Conservation (phyloP, 2,888 invertebrate genomes). For the Capitulum mitella region DNA sequence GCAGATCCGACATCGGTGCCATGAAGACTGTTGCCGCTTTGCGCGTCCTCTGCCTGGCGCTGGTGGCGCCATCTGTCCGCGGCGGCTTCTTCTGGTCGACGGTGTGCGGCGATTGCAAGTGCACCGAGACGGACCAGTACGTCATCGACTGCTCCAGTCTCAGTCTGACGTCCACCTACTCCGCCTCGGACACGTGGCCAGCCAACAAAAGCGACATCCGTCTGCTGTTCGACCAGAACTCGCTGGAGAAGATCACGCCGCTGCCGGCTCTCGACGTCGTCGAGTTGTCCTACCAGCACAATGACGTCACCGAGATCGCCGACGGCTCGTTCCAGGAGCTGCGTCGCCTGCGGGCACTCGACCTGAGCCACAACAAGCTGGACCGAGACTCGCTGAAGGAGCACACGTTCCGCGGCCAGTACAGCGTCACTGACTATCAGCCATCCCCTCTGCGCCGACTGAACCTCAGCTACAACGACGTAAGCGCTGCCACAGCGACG, state of each 20-base stretch:
- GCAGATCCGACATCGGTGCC: no score
- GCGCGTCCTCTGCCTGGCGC: background rate
- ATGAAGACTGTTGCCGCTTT: background rate
- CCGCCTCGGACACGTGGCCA: background rate
- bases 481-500: no score
- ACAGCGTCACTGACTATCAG: background rate
- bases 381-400: background rate
- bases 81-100: background rate
- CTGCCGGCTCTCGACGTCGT: background rate
- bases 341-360: background rate
- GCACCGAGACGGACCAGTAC: background rate
- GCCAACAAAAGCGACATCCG: background rate
- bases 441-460: constrained; percentile 60
- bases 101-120: background rate
- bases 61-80: background rate
- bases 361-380: constrained; percentile 3
- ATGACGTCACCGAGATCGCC: background rate
- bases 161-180: background rate
- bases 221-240: background rate
- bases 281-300: background rate
- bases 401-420: constrained; percentile 1
- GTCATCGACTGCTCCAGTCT: background rate
- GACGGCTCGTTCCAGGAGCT: background rate
- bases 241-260: background rate
- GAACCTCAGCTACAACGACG: constrained; percentile 71